Evolutionary conservation across 1,140 invertebrate genomes (phyloP).

Genomic region (Conus ventricosus): DNA sequence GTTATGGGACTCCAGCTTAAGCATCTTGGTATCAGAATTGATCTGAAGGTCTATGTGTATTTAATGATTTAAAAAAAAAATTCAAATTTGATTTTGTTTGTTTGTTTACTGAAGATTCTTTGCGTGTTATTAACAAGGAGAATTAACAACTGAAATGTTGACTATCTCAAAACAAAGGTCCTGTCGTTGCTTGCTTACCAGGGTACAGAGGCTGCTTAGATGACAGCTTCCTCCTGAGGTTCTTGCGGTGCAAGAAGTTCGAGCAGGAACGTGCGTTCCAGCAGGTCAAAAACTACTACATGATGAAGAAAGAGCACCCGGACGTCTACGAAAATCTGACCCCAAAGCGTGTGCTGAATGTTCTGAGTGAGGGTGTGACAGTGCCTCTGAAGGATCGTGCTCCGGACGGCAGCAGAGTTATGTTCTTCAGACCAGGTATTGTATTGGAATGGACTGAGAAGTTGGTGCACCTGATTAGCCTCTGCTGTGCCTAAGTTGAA

Average conservation of each 20-base stretch:
- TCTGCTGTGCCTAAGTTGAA: too few relatives aligned
- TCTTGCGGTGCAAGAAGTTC: conserved; percentile 89
- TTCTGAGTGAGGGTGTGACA: conserved; percentile 86
- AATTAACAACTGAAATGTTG: too few relatives aligned
- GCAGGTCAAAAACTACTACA: conserved; percentile 89
- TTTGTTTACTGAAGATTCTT: too few relatives aligned
- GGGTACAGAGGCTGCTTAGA: conserved; percentile 77
- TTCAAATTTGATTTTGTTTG: too few relatives aligned
- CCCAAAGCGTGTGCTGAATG: conserved; percentile 82
- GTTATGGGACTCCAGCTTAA: too few relatives aligned
- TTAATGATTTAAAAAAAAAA: too few relatives aligned
- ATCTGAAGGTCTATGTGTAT: too few relatives aligned
- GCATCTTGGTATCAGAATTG: too few relatives aligned
- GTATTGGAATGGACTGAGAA: too few relatives aligned
- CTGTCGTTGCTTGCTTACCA: conserved; percentile 35
- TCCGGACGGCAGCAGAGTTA: conserved; percentile 84
- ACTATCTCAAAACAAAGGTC: neutral
- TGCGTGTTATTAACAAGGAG: too few relatives aligned
- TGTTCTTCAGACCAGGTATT: conserved; percentile 79
- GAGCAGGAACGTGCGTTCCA: conserved; percentile 87
- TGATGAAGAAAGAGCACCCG: conserved; percentile 84
- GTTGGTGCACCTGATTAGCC: too few relatives aligned
- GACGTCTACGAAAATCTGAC: conserved; percentile 83
- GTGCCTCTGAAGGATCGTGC: conserved; percentile 86
- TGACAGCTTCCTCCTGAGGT: conserved; percentile 86